Evolutionary conservation across 2,888 invertebrate species (phyloP).

Genomic region (Myopa testacea): DNA sequence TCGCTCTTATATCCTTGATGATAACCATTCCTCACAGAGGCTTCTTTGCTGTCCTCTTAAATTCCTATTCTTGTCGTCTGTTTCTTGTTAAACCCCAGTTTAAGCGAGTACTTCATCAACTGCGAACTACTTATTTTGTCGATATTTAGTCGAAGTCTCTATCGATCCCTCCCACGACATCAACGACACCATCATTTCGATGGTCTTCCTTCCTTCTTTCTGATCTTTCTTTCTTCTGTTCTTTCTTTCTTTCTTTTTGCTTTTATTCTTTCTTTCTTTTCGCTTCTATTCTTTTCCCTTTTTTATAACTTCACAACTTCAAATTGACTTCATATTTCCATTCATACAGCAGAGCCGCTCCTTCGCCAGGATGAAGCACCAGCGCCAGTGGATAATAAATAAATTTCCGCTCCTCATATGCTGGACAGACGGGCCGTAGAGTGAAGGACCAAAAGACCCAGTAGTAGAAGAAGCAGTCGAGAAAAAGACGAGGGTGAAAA

Average conservation of each 20-base stretch:
- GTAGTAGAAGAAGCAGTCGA: neutral
- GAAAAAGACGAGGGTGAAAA: neutral
- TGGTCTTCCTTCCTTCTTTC: neutral
- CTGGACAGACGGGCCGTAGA: neutral
- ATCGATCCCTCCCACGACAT: neutral
- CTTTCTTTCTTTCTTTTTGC: neutral
- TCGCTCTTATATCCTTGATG: too few relatives aligned
- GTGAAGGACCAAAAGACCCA: neutral
- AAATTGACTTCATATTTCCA: slow-evolving; percentile 32
- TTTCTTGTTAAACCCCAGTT: too few relatives aligned
- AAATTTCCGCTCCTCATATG: slow-evolving; percentile 22
- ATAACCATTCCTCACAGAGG: too few relatives aligned
- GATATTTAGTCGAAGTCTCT: too few relatives aligned
- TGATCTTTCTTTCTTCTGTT: neutral
- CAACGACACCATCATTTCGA: neutral
- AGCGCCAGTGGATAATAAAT: slow-evolving; percentile 28
- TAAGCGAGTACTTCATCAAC: too few relatives aligned
- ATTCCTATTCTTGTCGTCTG: too few relatives aligned
- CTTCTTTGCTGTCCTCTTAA: too few relatives aligned
- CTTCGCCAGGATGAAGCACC: slow-evolving; percentile 18
- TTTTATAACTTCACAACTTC: slow-evolving; percentile 13
- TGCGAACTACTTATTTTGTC: too few relatives aligned
- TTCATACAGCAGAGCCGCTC: slow-evolving; percentile 21
- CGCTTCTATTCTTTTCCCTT: neutral
- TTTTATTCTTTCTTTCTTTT: neutral